Base-by-base conservation (phyloP, 2,888 invertebrate genomes). In the Spodoptera exigua region DNA sequence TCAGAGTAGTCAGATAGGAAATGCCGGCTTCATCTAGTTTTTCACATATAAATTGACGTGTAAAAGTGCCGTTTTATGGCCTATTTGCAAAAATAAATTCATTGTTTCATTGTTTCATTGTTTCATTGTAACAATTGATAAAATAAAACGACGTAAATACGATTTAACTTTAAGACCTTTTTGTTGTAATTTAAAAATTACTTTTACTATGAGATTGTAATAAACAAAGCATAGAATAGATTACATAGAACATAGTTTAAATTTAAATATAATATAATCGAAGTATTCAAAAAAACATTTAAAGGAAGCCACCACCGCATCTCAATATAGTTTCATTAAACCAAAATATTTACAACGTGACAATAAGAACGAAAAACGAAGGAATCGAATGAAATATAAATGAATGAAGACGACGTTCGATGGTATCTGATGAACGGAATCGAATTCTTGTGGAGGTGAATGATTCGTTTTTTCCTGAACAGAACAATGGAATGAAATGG, bases 361-460 rank as follows among this genome's bases (percentile, higher is more conserved):
- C 59, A 62, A 65, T 63, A 63, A 61, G 43, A 69, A 37, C 63
- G 44, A 63, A 61, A 41, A 69, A 37, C 63, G 44, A 43, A 51
- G 46, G 59, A 67, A 73, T 52, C 58, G 49, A 67, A 72, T 72
- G 49, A 65, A 70, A 74, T 66, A 66, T 55, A 66, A 75, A 72
- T 72, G 74, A 76, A 62, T 53, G 62, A 57, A 62, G 56, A 45
- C 66, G 63, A 58, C 45, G 49, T 63, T 74, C 70, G 78, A 68
- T 79, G 76, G 61, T 81, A 78, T 78, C 78, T 67, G 73, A 69
- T 70, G 63, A 64, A 61, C 68, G 66, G 74, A 79, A 82, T 76
- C 69, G 80, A 84, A 78, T 82, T 81, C 64, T 73, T 54, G 58
- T 56, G 45, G 65, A 61, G 61, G 64, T 67, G 65, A 70, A 70